A percentile compares a stretch with the other conserved stretches of the same genome.
Evolutionary conservation across 2,797 vertebrate species (phyloP).

Genomic region (Parauchenoglanis punctatus): DNA sequence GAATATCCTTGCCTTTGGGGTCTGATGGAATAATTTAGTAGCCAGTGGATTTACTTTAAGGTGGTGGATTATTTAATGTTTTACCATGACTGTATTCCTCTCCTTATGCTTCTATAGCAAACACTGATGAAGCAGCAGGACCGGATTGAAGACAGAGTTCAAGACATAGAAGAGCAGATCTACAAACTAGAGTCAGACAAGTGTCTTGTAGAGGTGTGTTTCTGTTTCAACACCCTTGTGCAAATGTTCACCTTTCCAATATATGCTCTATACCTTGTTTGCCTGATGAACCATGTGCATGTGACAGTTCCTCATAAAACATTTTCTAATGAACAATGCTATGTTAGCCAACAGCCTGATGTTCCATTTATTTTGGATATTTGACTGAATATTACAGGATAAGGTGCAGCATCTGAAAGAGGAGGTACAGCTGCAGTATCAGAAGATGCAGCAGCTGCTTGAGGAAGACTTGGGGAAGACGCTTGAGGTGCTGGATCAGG

Average conservation of each 20-base stretch:
- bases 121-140: constrained; percentile 97
- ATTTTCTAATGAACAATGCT: not conserved
- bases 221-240: not conserved
- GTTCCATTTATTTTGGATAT: not conserved
- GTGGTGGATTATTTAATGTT: not conserved
- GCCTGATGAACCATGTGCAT: not conserved
- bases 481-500: constrained; percentile 94
- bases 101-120: constrained; percentile 78
- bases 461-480: constrained; percentile 95
- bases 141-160: constrained; percentile 93
- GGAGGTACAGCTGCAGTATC: constrained; percentile 95
- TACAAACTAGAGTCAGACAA: constrained; percentile 99
- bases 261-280: not conserved
- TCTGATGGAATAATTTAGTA: not conserved
- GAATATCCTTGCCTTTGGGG: not conserved
- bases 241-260: not conserved
- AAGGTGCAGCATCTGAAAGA: constrained; percentile 96
- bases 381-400: constrained; percentile 76
- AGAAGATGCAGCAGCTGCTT: constrained; percentile 97
- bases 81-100: constrained; percentile 17
- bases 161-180: constrained; percentile 97
- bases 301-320: not conserved
- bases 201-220: constrained; percentile 92
- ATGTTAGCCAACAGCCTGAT: not conserved
- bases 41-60: constrained; percentile 20